Evolutionary conservation across 2,113 vertebrate genomes (phyloP).

Genomic region (Vireo altiloquus): DNA sequence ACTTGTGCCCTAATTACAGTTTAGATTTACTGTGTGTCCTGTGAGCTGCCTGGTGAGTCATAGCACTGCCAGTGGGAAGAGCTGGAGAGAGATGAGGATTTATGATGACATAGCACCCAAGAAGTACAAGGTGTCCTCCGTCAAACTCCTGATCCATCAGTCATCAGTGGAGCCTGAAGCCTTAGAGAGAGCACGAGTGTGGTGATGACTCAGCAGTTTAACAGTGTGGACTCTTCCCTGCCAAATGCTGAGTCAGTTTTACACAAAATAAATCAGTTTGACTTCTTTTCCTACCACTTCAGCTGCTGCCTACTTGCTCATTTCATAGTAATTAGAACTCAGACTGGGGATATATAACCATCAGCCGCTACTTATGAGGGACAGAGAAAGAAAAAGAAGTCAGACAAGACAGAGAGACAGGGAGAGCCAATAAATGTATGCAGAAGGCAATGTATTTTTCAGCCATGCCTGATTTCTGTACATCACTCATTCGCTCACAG

Average conservation of each 20-base stretch:
- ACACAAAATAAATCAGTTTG: not conserved
- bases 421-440: not conserved
- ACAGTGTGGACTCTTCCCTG: not conserved
- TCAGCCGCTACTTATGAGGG: not conserved
- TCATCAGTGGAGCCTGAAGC: not conserved
- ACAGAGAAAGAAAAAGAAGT: not conserved
- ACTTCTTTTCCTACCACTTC: not conserved
- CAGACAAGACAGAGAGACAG: not conserved
- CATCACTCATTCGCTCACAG: not conserved
- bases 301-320: not conserved
- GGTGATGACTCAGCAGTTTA: not conserved
- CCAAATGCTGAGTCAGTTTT: not conserved
- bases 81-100: not conserved
- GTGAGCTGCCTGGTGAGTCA: not conserved
- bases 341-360: not conserved
- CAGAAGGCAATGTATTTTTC: not conserved
- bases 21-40: not conserved
- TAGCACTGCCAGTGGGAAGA: not conserved
- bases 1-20: not conserved
- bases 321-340: not conserved
- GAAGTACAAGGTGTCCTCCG: not conserved
- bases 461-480: not conserved
- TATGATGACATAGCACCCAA: not conserved
- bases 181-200: fast-evolving
- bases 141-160: not conserved